Evolutionary conservation across 2,888 invertebrate species (phyloP), one percentile per base, ranked within the genome.

Genomic region (Lepidonotus clava): DNA sequence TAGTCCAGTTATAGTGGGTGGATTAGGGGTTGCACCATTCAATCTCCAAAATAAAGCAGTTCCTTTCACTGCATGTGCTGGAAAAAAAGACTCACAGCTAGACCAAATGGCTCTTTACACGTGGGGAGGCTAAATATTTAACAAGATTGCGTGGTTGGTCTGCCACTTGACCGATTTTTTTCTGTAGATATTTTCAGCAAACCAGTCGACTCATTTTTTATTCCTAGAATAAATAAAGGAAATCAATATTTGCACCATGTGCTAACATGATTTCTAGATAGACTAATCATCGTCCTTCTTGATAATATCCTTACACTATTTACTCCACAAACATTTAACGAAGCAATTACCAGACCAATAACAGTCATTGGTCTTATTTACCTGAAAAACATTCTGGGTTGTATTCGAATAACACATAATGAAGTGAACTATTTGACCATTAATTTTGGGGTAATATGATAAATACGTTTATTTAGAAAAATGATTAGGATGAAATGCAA

Each of bases 391-490:
- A n/a, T n/a, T n/a, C n/a, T n/a, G n/a, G n/a, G n/a, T n/a, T n/a
- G n/a, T n/a, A n/a, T n/a, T n/a, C n/a, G n/a, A n/a, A n/a, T n/a
- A n/a, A n/a, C n/a, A n/a, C n/a, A n/a, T n/a, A n/a, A n/a, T n/a
- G n/a, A n/a, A n/a, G n/a, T n/a, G n/a, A n/a, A n/a, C n/a, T n/a
- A n/a, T n/a, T n/a, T n/a, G n/a, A n/a, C n/a, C n/a, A n/a, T n/a
- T n/a, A n/a, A n/a, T n/a, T n/a, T n/a, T n/a, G n/a, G n/a, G n/a
- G n/a, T n/a, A n/a, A n/a, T n/a, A n/a, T n/a, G n/a, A n/a, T n/a
- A n/a, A n/a, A 71, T 32, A 71, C 5, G 36, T 71, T 71, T 71
- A 71, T 71, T 71, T 71, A 71, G 71, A 71, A 71, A 46, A 71
- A 71, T 71, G 36, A 38, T 2, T 71, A 71, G 34, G 71, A 71